Evolutionary conservation across 2,888 invertebrate genomes (phyloP).

Genomic region (Coleophora flavipennella): DNA sequence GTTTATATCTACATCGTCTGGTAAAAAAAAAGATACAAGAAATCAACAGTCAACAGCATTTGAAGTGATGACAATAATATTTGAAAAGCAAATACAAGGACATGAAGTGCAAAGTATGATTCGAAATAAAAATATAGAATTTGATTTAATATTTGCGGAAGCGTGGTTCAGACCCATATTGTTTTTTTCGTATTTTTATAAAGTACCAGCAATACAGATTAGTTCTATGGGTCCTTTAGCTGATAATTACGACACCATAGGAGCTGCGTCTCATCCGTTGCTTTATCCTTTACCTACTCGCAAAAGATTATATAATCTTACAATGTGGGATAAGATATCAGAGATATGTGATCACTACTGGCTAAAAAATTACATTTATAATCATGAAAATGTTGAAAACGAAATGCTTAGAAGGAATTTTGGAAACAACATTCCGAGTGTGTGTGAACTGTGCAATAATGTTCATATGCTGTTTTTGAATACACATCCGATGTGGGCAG

Average conservation of each 20-base stretch:
- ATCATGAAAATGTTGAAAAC: neutral
- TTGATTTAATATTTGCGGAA: constrained; percentile 23
- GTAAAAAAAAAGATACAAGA: neutral
- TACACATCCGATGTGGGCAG: constrained; percentile 24
- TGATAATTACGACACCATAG: constrained; percentile 19
- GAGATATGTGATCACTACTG: neutral
- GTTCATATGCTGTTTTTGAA: constrained; percentile 31
- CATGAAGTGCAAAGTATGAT: constrained; percentile 15
- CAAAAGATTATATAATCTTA: neutral
- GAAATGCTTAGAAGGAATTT: neutral
- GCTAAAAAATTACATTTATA: neutral
- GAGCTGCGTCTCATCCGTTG: constrained; percentile 26
- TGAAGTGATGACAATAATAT: neutral
- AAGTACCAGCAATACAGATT: constrained; percentile 28
- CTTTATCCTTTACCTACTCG: constrained; percentile 28
- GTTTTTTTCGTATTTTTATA: constrained; percentile 16
- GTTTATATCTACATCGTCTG: neutral
- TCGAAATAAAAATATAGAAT: constrained; percentile 8
- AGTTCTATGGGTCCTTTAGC: constrained; percentile 26
- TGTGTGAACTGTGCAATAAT: constrained; percentile 1
- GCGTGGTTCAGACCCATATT: constrained; percentile 10
- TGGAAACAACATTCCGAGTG: constrained; percentile 1
- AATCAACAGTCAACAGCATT: too few relatives aligned
- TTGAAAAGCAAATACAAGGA: constrained; percentile 13
- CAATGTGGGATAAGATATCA: neutral